Base-by-base conservation (phyloP, 2,888 invertebrate species). In the Sesia bembeciformis region DNA sequence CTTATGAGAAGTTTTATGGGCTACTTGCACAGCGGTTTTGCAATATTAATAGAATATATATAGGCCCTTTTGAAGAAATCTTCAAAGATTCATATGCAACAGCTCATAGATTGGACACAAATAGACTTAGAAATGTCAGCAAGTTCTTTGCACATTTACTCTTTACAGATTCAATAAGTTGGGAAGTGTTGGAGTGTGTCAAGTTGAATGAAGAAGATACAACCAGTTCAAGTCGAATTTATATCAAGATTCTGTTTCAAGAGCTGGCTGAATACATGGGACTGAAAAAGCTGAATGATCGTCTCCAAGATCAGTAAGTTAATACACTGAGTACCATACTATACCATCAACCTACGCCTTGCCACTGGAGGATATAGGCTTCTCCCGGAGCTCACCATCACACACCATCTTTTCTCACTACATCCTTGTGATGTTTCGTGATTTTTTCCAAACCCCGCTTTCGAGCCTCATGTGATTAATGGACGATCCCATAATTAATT, bases 1-100 rank as follows among this genome's bases (percentile, higher is more conserved):
- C 99, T 0, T 99, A 99, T 72, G 98, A 99, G 78, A 98, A 98
- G 78, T 99, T 99, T 76, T 99, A 96, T 72, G 99, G 99, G 0
- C 90, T 99, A 40, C 81, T 99, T 53, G 98, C 98, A 0, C 97
- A 98, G 86, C 78, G 94, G 5, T 99, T 99, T 79, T 99, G 99
- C 76, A 94, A 95, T 66, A 94, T 99, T 4, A 97, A 98, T 74
- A 93, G 95, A 74, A 95, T 96, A 55, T 99, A 98, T 76, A 94
- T 98, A 0, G 94, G 93, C 52, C 97, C 97, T 0, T 98, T 98
- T 78, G 97, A 99, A 72, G 94, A 96, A 64, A 98, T 99, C 58
- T 99, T 99, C 73, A 93, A 93, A 72, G 98, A 98, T 73, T 97
- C 98, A 0, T 99, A 98, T 73, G 93, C 95, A 49, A 98, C 98